These are phyloP conservation scores for Dendrocopos noguchii DNA, from an alignment of 2,113 vertebrate genomes.

Conservation along the genomic window DNA sequence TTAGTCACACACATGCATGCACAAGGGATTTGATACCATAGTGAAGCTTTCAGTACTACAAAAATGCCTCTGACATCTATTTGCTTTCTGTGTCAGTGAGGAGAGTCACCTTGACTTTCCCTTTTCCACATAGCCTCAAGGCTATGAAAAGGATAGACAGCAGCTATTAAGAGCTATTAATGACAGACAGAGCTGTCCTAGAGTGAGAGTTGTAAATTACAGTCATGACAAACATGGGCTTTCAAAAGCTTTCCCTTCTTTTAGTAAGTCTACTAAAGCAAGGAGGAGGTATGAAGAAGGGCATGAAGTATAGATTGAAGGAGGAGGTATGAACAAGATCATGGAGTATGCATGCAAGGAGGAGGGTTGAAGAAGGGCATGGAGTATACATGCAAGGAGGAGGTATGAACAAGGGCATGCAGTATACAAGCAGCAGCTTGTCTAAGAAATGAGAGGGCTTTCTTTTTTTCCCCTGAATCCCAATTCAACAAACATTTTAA, in stretches of 20 bases:
- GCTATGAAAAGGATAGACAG: not conserved
- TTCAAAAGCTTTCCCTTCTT: not conserved
- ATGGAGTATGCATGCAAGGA: not conserved
- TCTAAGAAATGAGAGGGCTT: too few species aligned
- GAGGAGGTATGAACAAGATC: too few species aligned
- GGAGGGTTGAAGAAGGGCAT: not conserved
- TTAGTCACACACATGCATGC: not conserved
- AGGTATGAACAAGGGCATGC: not conserved
- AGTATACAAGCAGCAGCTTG: not conserved
- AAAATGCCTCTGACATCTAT: not conserved
- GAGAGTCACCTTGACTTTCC: not conserved
- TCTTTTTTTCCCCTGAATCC: not conserved
- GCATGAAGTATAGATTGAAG: not conserved
- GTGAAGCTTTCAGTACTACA: not conserved
- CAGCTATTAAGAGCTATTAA: not conserved
- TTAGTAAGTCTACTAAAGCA: not conserved
- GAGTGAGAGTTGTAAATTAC: not conserved
- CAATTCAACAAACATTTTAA: not conserved
- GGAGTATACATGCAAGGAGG: not conserved
- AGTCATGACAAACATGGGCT: not conserved
- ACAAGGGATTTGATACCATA: not conserved
- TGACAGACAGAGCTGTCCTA: not conserved
- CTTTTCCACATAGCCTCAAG: not conserved
- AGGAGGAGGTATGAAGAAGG: not conserved
- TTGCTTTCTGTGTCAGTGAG: not conserved